phyloP scores from a whole-genome alignment of 2,113 vertebrate genomes.

The Lepidothrix coronata region DNA sequence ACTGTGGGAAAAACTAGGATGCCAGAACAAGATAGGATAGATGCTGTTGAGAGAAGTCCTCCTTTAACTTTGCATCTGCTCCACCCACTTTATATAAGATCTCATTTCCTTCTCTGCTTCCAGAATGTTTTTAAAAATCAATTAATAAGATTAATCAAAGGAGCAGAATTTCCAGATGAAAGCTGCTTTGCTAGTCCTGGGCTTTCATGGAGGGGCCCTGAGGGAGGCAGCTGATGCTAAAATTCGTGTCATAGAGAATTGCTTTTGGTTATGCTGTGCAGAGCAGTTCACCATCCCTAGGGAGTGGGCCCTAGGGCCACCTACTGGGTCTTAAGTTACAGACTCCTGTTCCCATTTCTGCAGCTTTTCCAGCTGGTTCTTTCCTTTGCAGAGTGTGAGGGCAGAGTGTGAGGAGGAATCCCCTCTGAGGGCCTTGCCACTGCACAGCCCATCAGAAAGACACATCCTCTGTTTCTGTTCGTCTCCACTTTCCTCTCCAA shows the following conservation, averaged over 20 bases:
- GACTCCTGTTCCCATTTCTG: background rate
- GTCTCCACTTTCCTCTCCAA: background rate
- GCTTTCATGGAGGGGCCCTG: background rate
- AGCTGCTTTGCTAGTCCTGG: background rate
- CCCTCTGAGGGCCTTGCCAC: background rate
- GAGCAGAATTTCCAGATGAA: background rate
- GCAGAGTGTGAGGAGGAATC: background rate
- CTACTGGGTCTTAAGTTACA: background rate
- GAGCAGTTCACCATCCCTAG: background rate
- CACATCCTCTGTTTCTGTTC: background rate
- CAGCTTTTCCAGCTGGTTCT: background rate
- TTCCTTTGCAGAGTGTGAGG: background rate
- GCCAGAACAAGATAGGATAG: background rate
- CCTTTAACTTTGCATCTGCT: background rate
- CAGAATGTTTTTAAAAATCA: background rate
- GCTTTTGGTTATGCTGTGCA: background rate
- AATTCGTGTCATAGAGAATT: fast-evolving
- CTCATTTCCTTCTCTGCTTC: background rate
- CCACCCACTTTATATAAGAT: background rate
- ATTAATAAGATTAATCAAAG: background rate
- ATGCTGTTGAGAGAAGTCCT: background rate
- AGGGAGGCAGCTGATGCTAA: background rate
- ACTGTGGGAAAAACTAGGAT: background rate
- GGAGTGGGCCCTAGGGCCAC: background rate
- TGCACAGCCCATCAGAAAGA: background rate